A percentile compares a stretch with the other conserved stretches of the same genome.
phyloP scores from a whole-genome alignment of 2,888 invertebrate species.

The Allacma fusca region DNA sequence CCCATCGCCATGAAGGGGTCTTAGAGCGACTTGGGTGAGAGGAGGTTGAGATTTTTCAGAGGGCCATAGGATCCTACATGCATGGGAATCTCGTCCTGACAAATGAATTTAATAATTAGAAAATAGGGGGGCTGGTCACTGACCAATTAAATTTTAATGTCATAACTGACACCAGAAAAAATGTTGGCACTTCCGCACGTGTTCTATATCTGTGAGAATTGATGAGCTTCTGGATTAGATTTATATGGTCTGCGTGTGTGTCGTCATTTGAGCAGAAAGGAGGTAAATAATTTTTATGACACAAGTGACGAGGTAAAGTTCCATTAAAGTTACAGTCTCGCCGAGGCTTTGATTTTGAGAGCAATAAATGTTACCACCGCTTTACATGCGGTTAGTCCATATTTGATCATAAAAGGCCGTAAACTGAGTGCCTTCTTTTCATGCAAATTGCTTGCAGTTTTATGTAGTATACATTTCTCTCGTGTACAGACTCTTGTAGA shows the following conservation, averaged over 20 bases:
- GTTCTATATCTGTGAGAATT: background rate
- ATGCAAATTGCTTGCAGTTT: too few species aligned
- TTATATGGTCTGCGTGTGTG: background rate
- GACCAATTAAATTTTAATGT: background rate
- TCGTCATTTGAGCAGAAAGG: background rate
- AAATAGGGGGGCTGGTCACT: background rate
- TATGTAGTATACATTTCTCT: too few species aligned
- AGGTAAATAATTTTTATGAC: slow-evolving; percentile 10
- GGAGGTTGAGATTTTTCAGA: too few species aligned
- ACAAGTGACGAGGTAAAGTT: background rate
- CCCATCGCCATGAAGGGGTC: too few species aligned
- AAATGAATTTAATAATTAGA: background rate
- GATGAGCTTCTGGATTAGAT: background rate
- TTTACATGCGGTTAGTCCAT: background rate
- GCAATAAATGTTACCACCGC: background rate
- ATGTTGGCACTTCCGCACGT: background rate
- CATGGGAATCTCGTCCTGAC: too few species aligned
- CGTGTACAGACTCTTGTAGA: too few species aligned
- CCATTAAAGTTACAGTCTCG: background rate
- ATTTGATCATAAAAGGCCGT: background rate
- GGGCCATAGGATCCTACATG: too few species aligned
- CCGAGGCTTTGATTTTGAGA: background rate
- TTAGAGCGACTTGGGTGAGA: too few species aligned
- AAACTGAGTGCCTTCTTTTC: too few species aligned
- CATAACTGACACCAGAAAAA: background rate